Evolutionary conservation across 2,888 invertebrate genomes (phyloP), one percentile per base, ranked within the genome.

Genomic region (Aricia artaxerxes): DNA sequence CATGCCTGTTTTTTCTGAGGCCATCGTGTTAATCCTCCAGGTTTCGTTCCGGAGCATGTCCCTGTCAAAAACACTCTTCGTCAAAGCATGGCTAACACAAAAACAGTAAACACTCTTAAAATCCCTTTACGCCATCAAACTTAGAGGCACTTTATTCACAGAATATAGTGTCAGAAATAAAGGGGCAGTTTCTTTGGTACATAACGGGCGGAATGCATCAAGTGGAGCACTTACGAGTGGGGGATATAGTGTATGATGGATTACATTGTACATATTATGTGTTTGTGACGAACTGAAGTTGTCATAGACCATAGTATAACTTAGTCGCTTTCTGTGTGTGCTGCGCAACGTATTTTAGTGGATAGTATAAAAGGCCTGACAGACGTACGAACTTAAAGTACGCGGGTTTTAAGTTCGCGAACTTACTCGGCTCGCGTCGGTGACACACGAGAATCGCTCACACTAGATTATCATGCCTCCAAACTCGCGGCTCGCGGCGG

Each of bases 151-250:
- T 69, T 69, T 64, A 64, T 64, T 69, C 24, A 38, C 69, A 16
- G 35, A 38, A 69, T 38, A 69, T 24, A 69, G 69, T 69, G 69
- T 35, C 35, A 35, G 69, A 38, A 69, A 69, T 69, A 38, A 69
- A 38, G 69, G 38, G 16, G 69, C 35, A 69, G 69, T 69, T 69
- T 69, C 16, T 69, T 35, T 69, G 69, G 35, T 13, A 69, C 35
- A 69, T 38, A 69, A 69, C 69, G 69, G 35, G 35, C 35, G 38
- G 64, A 69, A 69, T 69, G 69, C 69, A 69, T 69, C 69, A 69
- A 35, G 35, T 35, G 35, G 60, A 69, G 69, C 69, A 38, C 69
- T 69, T 35, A 69, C 31, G 31, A 11, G 11, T 31, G 35, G 9
- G 61, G n/a, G 24, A 5, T 7, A 24, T 69, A 69, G 35, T 35